phyloP scores from a whole-genome alignment of 2,888 invertebrate genomes.

The Bombylius discolor region DNA sequence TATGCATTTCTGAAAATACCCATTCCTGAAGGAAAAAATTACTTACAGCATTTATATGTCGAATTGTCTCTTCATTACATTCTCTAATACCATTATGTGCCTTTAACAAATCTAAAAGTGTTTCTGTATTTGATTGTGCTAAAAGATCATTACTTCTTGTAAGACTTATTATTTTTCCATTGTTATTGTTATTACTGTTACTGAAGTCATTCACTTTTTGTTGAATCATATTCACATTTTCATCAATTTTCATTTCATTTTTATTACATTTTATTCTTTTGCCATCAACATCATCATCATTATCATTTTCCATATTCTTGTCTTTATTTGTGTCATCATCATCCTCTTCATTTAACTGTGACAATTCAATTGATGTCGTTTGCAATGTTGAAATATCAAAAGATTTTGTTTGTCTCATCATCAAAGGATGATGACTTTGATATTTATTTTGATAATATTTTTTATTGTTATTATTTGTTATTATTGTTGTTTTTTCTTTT shows the following conservation, averaged over 20 bases:
- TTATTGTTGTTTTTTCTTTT: no score
- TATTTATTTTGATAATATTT: neutral
- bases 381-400: conserved; percentile 10
- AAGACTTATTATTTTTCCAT: conserved; percentile 6
- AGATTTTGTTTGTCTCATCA: conserved; percentile 12
- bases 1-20: no score
- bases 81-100: conserved; percentile 36
- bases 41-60: conserved; percentile 33
- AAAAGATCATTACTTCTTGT: conserved; percentile 31
- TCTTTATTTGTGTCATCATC: neutral
- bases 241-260: neutral
- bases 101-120: conserved; percentile 32
- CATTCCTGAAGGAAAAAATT: no score
- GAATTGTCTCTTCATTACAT: conserved; percentile 34
- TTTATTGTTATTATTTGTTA: neutral
- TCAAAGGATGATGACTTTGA: neutral
- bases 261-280: neutral
- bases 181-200: neutral
- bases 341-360: neutral
- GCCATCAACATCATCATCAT: neutral
- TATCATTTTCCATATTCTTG: neutral
- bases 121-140: conserved; percentile 34
- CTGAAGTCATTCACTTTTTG: neutral
- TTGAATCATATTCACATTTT: neutral
- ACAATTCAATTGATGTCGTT: neutral